Conservation (phyloP, 2,797 vertebrate species). For the Harpagifer antarcticus region DNA sequence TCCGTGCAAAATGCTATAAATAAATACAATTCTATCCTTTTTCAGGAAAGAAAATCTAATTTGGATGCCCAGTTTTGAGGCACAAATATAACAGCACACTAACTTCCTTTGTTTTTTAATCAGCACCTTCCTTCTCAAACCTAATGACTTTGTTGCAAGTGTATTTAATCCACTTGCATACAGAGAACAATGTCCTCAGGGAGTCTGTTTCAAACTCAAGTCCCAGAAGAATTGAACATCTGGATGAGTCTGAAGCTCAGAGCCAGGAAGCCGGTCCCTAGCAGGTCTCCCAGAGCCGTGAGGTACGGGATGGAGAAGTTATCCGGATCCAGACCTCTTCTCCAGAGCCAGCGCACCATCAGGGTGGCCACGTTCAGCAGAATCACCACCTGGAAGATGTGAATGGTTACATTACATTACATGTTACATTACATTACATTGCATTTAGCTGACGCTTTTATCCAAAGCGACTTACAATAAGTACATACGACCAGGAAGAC, state of each 20-base stretch:
- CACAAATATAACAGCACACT: background rate
- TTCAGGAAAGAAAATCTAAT: background rate
- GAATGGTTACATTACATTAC: no score
- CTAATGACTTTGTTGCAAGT: background rate
- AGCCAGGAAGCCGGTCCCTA: constrained; percentile 90
- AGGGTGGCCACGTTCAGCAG: constrained; percentile 86
- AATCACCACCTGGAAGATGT: constrained; percentile 83
- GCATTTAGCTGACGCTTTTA: no score
- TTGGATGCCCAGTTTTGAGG: background rate
- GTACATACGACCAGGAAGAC: no score
- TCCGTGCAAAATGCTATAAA: no score
- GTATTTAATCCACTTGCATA: constrained; percentile 28
- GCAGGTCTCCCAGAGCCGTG: constrained; percentile 91
- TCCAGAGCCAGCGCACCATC: constrained; percentile 88
- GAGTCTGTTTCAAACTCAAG: constrained; percentile 52
- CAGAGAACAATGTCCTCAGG: background rate
- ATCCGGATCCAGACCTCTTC: constrained; percentile 88
- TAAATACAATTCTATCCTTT: background rate
- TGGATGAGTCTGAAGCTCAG: constrained; percentile 82
- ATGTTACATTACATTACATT: no score
- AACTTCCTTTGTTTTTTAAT: background rate
- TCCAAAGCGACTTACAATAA: no score
- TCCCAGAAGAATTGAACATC: constrained; percentile 37
- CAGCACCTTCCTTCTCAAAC: background rate
- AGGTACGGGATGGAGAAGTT: constrained; percentile 94